These are phyloP conservation scores for Eleutherodactylus coqui DNA, from an alignment of 2,797 vertebrate species.

Conservation along the genomic window DNA sequence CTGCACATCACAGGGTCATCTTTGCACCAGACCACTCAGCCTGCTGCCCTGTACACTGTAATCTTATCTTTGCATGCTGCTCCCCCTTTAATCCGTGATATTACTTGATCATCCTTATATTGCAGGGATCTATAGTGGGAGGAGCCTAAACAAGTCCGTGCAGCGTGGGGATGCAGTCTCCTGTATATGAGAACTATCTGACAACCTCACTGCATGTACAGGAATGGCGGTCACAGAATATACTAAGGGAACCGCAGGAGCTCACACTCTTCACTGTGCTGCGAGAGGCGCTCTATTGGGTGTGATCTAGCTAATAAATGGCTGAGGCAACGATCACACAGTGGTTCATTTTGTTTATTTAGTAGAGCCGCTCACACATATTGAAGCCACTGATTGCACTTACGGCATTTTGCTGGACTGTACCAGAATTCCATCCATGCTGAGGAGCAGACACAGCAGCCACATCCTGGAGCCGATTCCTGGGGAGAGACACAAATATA, in stretches of 20 bases:
- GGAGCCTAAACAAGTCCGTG: no score
- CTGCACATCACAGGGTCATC: no score
- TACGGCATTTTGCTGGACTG: neutral
- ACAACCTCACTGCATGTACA: neutral
- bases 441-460: constrained; percentile 7
- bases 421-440: neutral
- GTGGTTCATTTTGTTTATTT: no score
- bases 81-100: neutral
- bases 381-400: neutral
- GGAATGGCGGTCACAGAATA: neutral
- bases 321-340: no score
- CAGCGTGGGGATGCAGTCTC: neutral
- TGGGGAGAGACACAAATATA: neutral
- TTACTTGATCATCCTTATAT: neutral
- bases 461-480: neutral
- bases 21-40: no score
- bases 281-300: no score
- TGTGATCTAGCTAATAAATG: no score
- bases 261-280: no score
- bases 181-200: neutral
- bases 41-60: no score
- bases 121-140: neutral
- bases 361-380: no score
- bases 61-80: no score
- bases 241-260: no score